These are phyloP conservation scores for Ascaphus truei DNA, from an alignment of 2,113 vertebrate genomes.

Conservation along the genomic window DNA sequence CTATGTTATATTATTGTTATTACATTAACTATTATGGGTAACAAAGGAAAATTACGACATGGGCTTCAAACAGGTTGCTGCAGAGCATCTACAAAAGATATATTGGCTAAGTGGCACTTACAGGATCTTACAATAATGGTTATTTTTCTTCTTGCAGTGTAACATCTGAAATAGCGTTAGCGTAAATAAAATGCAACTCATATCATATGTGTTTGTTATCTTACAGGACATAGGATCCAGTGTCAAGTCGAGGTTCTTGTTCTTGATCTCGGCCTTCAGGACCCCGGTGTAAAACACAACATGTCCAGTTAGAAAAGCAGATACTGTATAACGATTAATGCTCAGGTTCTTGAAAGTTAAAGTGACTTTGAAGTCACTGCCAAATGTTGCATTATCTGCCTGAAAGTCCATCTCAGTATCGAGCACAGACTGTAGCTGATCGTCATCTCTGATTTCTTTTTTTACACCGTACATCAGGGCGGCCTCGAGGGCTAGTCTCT, in stretches of 20 bases:
- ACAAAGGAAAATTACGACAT: too few relatives aligned
- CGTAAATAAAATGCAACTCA: too few relatives aligned
- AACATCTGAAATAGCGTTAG: too few relatives aligned
- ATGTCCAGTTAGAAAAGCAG: slow-evolving; percentile 73
- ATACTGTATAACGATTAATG: slow-evolving; percentile 52
- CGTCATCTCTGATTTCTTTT: slow-evolving; percentile 57
- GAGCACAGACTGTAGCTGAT: background rate
- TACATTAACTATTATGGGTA: too few relatives aligned
- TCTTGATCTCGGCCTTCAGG: slow-evolving; percentile 73
- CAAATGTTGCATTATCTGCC: slow-evolving; percentile 63
- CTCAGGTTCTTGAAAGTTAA: slow-evolving; percentile 76
- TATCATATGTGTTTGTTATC: background rate
- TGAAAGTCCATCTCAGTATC: slow-evolving; percentile 77
- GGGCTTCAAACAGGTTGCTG: too few relatives aligned
- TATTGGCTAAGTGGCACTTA: too few relatives aligned
- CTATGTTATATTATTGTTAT: too few relatives aligned
- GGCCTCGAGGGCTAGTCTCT: slow-evolving; percentile 80
- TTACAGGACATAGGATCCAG: slow-evolving; percentile 64
- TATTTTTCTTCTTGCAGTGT: too few relatives aligned
- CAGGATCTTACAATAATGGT: too few relatives aligned
- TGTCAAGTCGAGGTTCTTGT: slow-evolving; percentile 47
- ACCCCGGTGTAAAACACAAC: slow-evolving; percentile 91
- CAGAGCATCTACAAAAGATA: too few relatives aligned
- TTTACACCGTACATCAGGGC: slow-evolving; percentile 80
- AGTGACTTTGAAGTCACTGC: slow-evolving; percentile 74